A percentile compares a stretch with the other conserved stretches of the same genome.
Evolutionary conservation across 2,888 invertebrate species (phyloP).

Genomic region (Nasonovia ribisnigri): DNA sequence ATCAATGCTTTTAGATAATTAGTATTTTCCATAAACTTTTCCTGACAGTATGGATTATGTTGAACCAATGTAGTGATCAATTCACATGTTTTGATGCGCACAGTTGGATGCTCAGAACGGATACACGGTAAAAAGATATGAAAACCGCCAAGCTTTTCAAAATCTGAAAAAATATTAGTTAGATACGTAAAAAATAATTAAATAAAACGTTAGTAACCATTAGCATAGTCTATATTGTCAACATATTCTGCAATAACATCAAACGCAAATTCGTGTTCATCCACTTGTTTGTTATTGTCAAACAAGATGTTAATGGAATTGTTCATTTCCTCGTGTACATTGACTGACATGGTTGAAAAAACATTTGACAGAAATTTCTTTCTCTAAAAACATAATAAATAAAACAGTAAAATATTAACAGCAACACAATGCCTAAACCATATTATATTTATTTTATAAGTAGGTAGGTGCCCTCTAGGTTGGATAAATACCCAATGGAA

Average conservation of each 20-base stretch:
- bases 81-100: constrained; percentile 78
- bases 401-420: background rate
- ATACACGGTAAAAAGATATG: constrained; percentile 79
- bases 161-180: constrained; percentile 74
- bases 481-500: background rate
- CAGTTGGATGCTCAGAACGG: constrained; percentile 74
- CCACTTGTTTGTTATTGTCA: constrained; percentile 73
- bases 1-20: constrained; percentile 78
- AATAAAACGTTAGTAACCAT: constrained; percentile 73
- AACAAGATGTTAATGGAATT: constrained; percentile 75
- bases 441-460: background rate
- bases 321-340: constrained; percentile 78
- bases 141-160: constrained; percentile 87
- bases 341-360: constrained; percentile 78
- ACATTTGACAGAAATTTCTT: constrained; percentile 81
- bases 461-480: background rate
- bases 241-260: constrained; percentile 78
- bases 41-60: constrained; percentile 88
- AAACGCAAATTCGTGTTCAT: constrained; percentile 77
- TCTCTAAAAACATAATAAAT: constrained; percentile 73
- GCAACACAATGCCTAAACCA: background rate
- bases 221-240: constrained; percentile 84
- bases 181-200: background rate
- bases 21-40: constrained; percentile 75
- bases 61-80: constrained; percentile 85